A percentile compares a stretch with the other conserved stretches of the same genome.
These are phyloP conservation scores for Pollenia labialis DNA, from an alignment of 2,888 invertebrate species.

Conservation along the genomic window DNA sequence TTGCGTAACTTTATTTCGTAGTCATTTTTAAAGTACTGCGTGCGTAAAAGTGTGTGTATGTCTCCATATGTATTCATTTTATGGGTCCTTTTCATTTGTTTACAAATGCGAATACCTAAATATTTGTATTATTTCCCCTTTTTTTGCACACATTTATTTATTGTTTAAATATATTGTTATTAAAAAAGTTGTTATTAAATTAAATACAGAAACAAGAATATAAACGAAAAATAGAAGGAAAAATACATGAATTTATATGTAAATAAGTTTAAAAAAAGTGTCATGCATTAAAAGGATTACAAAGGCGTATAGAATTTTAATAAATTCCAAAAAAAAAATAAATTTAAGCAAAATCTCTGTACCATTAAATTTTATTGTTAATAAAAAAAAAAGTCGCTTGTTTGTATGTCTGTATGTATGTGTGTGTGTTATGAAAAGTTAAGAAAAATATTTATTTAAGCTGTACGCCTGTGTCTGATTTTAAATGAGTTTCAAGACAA, in stretches of 20 bases:
- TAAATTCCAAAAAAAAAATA: not conserved
- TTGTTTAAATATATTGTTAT: not conserved
- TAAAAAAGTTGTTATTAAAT: slow-evolving; percentile 21
- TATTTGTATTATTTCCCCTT: not conserved
- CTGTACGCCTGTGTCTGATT: too few relatives aligned
- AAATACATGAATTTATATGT: not conserved
- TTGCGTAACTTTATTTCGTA: slow-evolving; percentile 1
- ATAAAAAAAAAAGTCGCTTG: not conserved
- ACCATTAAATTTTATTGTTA: slow-evolving; percentile 5
- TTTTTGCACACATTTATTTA: not conserved
- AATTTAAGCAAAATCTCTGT: not conserved
- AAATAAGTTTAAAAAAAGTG: not conserved
- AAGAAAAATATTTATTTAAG: not conserved
- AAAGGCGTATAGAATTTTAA: slow-evolving; percentile 2
- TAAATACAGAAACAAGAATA: not conserved
- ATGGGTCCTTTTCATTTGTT: not conserved
- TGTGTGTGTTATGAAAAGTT: not conserved
- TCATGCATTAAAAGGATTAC: slow-evolving; percentile 14
- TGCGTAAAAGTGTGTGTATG: not conserved
- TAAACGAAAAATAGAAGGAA: not conserved
- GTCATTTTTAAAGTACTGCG: not conserved
- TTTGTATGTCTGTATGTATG: not conserved
- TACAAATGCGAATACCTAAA: not conserved
- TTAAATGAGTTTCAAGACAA: too few relatives aligned
- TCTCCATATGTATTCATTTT: not conserved